These are phyloP conservation scores for Synergus laeviventris DNA, from an alignment of 2,888 invertebrate species.

Conservation along the genomic window DNA sequence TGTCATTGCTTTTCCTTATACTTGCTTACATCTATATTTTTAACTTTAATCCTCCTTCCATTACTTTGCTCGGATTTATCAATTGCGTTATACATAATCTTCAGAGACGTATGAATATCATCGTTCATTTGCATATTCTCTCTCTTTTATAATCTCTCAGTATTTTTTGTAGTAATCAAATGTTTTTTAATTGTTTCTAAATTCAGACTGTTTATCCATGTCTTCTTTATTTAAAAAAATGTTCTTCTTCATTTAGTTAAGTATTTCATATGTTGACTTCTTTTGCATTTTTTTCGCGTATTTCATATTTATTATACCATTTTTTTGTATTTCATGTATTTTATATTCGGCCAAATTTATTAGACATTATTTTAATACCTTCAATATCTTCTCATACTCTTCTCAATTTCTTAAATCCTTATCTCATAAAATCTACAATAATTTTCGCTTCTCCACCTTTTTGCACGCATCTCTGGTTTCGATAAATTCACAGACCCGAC, in stretches of 20 bases:
- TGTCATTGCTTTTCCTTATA: neutral
- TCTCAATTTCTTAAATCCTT: constrained; percentile 17
- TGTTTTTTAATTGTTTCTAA: too few species aligned
- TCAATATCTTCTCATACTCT: constrained; percentile 16
- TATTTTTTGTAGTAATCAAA: too few species aligned
- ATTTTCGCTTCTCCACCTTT: constrained; percentile 14
- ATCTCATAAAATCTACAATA: constrained; percentile 17
- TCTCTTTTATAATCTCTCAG: too few species aligned
- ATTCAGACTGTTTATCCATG: too few species aligned
- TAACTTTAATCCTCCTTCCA: too few species aligned
- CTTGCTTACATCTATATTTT: too few species aligned
- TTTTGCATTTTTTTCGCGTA: neutral
- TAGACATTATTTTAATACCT: neutral
- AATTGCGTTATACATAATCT: neutral
- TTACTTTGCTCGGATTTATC: neutral
- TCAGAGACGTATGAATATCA: too few species aligned
- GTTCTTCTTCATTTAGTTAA: too few species aligned
- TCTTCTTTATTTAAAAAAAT: too few species aligned
- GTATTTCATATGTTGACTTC: too few species aligned
- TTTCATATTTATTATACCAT: neutral
- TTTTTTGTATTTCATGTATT: neutral
- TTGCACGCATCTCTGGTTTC: constrained; percentile 22
- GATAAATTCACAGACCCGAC: neutral
- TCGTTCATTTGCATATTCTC: too few species aligned
- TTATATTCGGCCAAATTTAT: neutral